A percentile compares a stretch with the other conserved stretches of the same genome.
phyloP scores from a whole-genome alignment of 2,888 invertebrate species.

The Drosophila niveifrons region DNA sequence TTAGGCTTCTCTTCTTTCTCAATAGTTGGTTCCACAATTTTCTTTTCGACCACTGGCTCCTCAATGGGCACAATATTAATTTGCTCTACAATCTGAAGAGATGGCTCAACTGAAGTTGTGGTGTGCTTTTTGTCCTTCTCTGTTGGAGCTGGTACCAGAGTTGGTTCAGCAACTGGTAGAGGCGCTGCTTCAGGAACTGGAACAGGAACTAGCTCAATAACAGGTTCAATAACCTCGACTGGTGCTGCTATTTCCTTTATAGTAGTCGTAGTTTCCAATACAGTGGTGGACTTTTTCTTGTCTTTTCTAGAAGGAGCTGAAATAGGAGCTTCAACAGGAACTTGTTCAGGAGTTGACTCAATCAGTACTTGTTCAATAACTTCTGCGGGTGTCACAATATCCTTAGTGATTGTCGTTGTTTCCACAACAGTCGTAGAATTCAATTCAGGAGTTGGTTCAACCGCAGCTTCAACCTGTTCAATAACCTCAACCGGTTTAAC shows the following conservation, averaged over 20 bases:
- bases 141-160: not conserved
- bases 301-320: conserved; percentile 2
- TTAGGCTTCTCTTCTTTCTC: conserved; percentile 1
- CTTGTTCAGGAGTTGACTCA: conserved; percentile 7
- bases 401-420: conserved; percentile 9
- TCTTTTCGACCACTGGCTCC: not conserved
- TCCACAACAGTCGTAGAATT: conserved; percentile 10
- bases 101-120: conserved; percentile 2
- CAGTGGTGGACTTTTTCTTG: conserved; percentile 1
- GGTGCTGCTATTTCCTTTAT: not conserved
- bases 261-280: conserved; percentile 3
- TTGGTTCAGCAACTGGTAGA: no score
- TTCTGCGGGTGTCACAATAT: not conserved
- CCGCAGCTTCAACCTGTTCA: not conserved
- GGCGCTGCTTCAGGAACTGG: no score
- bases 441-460: not conserved
- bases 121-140: conserved; percentile 15
- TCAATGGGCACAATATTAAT: not conserved
- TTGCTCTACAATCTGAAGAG: not conserved
- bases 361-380: not conserved
- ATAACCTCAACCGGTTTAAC: conserved; percentile 1
- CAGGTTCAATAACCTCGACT: not conserved
- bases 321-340: not conserved
- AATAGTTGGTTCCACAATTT: conserved; percentile 18
- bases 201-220: not conserved